Evolutionary conservation across 2,113 vertebrate genomes (phyloP), one percentile per base, ranked within the genome.

Genomic region (Mesembrinibis cayennensis): DNA sequence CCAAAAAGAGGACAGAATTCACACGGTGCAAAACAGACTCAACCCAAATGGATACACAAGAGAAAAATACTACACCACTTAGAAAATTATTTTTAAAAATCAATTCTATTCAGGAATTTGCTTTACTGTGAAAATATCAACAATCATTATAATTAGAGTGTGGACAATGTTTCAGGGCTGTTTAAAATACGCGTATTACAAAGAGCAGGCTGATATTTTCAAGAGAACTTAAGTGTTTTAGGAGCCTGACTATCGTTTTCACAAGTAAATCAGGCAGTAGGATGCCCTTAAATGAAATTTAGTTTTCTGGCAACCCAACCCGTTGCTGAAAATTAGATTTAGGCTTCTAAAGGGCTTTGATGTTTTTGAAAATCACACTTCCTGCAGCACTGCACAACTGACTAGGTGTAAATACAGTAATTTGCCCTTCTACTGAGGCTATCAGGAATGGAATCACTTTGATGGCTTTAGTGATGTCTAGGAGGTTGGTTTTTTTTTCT

Each of bases 241-340:
- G 91, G 73, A 91, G 34, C 30, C 76, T 56, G 67, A 59, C 52
- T 61, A 93, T 87, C 19, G 2, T 96, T 97, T 94, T 87, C 83
- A 76, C 77, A 87, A 95, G 40, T 74, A 84, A 89, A 87, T 53
- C 73, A 91, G 83, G 49, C 83, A 87, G 77, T 93, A 91, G 61
- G 76, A 93, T 84, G 86, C 61, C 85, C 55, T 90, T 93, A 96
- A 97, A 95, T 94, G 79, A 97, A 96, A 95, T 95, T 88, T 86
- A 94, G 93, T 95, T 90, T 95, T 92, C 94, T 84, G 94, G 94
- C 92, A 96, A 96, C 96, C 32, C 59, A 97, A 66, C 6, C 44
- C 66, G 90, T 91, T 80, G 87, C 85, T 13, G 16, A 94, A 97
- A 97, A 97, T 95, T 87, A 72, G 94, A 89, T 96, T 95, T 95